phyloP scores from a whole-genome alignment of 1,140 invertebrate genomes.

The Matsumurasca onukii region DNA sequence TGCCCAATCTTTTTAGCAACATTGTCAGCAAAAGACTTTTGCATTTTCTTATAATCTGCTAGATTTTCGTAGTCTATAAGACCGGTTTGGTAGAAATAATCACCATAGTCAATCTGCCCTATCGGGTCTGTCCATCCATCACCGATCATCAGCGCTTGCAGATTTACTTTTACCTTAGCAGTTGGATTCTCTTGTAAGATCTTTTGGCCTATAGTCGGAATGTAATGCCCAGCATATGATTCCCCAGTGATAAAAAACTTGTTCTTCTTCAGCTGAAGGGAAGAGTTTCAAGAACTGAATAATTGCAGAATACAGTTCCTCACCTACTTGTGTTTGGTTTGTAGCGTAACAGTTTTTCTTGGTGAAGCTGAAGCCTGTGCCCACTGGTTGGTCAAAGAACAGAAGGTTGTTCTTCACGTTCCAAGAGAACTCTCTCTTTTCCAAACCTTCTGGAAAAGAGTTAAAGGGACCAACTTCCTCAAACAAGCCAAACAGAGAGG shows the following conservation, averaged over 20 bases:
- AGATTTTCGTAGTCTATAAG: conserved; percentile 50
- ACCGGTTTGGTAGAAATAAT: conserved; percentile 80
- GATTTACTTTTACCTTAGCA: conserved; percentile 59
- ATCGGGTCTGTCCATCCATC: conserved; percentile 82
- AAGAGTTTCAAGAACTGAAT: conserved; percentile 73
- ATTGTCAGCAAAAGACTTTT: conserved; percentile 2
- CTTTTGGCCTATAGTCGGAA: conserved; percentile 73
- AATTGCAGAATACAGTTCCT: conserved; percentile 29
- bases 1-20: not conserved
- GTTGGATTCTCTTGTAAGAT: conserved; percentile 70
- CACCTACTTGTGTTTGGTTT: conserved; percentile 57
- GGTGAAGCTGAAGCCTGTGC: conserved; percentile 63
- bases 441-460: not conserved
- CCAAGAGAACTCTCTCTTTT: conserved; percentile 30
- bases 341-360: conserved; percentile 60
- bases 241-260: conserved; percentile 82
- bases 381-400: conserved; percentile 72
- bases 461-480: conserved; percentile 54
- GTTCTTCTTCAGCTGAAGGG: conserved; percentile 60
- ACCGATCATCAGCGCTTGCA: conserved; percentile 75
- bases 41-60: conserved; percentile 39
- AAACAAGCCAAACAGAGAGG: conserved; percentile 71
- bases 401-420: conserved; percentile 46
- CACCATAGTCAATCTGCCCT: conserved; percentile 75
- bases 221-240: conserved; percentile 85